phyloP scores from a whole-genome alignment of 2,888 invertebrate genomes.

The Eupeodes luniger region DNA sequence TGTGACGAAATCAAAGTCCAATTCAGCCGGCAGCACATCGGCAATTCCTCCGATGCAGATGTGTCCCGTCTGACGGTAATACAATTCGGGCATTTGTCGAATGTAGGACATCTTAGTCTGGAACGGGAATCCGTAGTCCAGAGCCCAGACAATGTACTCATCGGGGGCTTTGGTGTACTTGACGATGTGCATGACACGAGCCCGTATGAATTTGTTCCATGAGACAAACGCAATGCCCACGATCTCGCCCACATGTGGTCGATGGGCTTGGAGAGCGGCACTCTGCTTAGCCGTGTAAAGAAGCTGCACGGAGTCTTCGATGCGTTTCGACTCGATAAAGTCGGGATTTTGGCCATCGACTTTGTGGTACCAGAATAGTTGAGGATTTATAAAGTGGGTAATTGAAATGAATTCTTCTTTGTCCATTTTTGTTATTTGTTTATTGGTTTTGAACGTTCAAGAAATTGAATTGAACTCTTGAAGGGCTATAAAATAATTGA shows the following conservation, averaged over 20 bases:
- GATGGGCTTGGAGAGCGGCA: conserved; percentile 50
- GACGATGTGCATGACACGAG: conserved; percentile 74
- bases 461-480: neutral
- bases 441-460: neutral
- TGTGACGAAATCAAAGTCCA: conserved; percentile 78
- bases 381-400: conserved; percentile 79
- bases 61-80: conserved; percentile 56
- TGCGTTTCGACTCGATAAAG: conserved; percentile 63
- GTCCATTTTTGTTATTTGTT: conserved; percentile 53
- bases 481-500: neutral
- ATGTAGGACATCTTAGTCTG: conserved; percentile 76
- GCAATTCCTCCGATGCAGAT: conserved; percentile 76
- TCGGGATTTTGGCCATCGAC: conserved; percentile 74
- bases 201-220: conserved; percentile 78
- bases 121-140: conserved; percentile 79
- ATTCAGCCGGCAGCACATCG: conserved; percentile 77
- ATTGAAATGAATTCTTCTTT: conserved; percentile 76
- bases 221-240: conserved; percentile 77
- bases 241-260: conserved; percentile 75
- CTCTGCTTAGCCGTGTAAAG: conserved; percentile 71
- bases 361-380: conserved; percentile 79
- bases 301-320: conserved; percentile 75
- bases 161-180: conserved; percentile 69
- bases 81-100: conserved; percentile 71
- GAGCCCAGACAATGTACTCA: conserved; percentile 78